Base-by-base conservation (phyloP, 2,113 vertebrate genomes). In the Salvelinus alpinus region DNA sequence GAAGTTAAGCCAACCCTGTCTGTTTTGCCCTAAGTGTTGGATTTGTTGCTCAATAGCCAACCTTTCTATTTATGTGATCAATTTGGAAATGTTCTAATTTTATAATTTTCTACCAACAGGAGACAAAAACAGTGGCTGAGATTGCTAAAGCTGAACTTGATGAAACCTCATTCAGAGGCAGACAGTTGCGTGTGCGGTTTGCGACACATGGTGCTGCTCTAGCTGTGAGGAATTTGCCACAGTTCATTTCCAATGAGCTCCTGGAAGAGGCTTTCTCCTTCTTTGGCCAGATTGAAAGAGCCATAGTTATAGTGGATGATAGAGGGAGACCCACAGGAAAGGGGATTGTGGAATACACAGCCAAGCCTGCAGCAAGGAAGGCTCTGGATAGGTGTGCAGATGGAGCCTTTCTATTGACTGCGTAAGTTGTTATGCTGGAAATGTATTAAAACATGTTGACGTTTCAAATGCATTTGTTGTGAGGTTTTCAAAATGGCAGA, bases 141-240 rank as follows among this genome's bases (percentile, higher is more conserved):
- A 99, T 99, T 60, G 97, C 97, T 80, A 95, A 98, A 88, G 96
- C 97, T 54, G 98, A 99, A 69, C 93, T 99, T 68, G 98, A 99
- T 78, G 96, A 98, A 79, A 95, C 95, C 72, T 92, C 92, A 0
- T 95, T 99, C 74, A 93, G 94, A 75, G 97, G 96, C 79, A 94
- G 97, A 70, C 96, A 96, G 83, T 93, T 99, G n/a, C 94, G 96
- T 4, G 97, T 99, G 75, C 95, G 96, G 74, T 99, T 98, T 76
- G 97, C 97, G 0, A 98, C 97, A 51, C 98, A 99, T 75, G 98
- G 97, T 0, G 98, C 97, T 1, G 94, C 97, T 0, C 89, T 99
- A 38, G 93, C 94, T 0, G 95, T 99, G 24, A 95, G 95, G 82
- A 99, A 99, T 79, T 90, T 99, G 90, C 97, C 98, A 8, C 97